Base-by-base conservation (phyloP, 2,797 vertebrate genomes). In the Avahi laniger region DNA sequence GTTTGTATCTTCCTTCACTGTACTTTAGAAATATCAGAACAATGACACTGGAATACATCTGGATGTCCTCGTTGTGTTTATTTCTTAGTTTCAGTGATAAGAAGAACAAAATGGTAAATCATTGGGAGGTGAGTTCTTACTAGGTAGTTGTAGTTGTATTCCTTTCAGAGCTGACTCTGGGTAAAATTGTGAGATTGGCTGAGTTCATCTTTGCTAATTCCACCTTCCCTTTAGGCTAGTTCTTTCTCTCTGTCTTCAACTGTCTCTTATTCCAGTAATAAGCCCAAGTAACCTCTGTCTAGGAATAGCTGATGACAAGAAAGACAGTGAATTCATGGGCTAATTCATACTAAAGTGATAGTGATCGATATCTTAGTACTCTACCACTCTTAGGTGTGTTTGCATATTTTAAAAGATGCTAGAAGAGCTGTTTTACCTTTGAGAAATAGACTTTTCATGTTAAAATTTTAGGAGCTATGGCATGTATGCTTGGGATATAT, bases 1-100 rank as follows among this genome's bases (percentile, higher is more conserved):
- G 26, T 3, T 43, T 93, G 28, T 65, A 17, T 65, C 78, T 89
- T 91, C 69, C 41, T 86, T 86, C 33, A 33, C 8, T 87, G 50
- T 92, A 48, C 18, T 48, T 33, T 59, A n/a, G 48, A 46, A 72
- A 61, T 41, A 84, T 88, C 73, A 70, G 43, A 80, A 30, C 15
- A 57, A 8, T 72, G n/a, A 65, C 5, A 1, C 65, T 50, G 10
- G 20, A 52, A 59, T 95, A 41, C 14, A 82, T 26, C 24, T 87
- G 28, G 15, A 54, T 63, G 10, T 82, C 95, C 67, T 89, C 17
- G 12, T 72, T 38, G 18, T 50, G 13, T 87, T 80, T 48, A 41
- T 67, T 84, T 72, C 79, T 93, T 87, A 81, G 72, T 61, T 92
- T 89, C 69, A 75, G 30, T 65, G 86, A 20, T 75, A 59, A 83